Base-by-base conservation (phyloP, 30 jellyfish, hydroid and myxozoan species). In the Hydractinia echinata region DNA sequence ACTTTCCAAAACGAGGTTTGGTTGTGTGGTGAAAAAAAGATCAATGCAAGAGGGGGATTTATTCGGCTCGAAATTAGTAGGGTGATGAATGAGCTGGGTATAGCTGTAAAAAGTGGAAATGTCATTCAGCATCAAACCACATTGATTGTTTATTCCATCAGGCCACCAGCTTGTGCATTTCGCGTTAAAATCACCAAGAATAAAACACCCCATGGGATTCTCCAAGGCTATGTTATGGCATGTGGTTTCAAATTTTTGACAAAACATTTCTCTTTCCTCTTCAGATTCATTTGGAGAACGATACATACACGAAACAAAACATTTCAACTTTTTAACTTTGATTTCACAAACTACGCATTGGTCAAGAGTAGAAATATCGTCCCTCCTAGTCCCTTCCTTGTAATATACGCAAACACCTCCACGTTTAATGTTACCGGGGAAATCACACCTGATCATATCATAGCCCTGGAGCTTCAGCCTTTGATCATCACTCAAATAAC, bases 281-380 rank as follows among this genome's bases (percentile, higher is more conserved):
- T 58, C 69, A 58, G 18, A 11, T 58, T 58, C 69, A 58, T 58
- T 58, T 58, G 69, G 69, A 58, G 69, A 58, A 58, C 69, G 3
- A 16, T 58, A 58, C 15, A 58, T 58, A 58, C 69, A 58, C 19
- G 69, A 11, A 16, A 58, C 19, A 58, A 58, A 58, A 58, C 69
- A 58, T 58, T 16, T 58, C 69, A 3, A 58, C 69, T 16, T 58
- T 58, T 58, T 58, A 11, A 58, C 19, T 58, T 58, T 58, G 19
- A 58, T 58, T 58, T 58, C 69, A 58, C 69, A 58, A 58, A 58
- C 69, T 30, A 30, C 44, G 74, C 74, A 64, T 64, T 64, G 8
- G 39, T 4, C 74, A 64, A 64, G 74, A 64, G 16, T n/a, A n/a
- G 9, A 7, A 7, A 64, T 7, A 7, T 64, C 74, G 8, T 44